Evolutionary conservation across 2,888 invertebrate genomes (phyloP).

Genomic region (Lamproptera curius): DNA sequence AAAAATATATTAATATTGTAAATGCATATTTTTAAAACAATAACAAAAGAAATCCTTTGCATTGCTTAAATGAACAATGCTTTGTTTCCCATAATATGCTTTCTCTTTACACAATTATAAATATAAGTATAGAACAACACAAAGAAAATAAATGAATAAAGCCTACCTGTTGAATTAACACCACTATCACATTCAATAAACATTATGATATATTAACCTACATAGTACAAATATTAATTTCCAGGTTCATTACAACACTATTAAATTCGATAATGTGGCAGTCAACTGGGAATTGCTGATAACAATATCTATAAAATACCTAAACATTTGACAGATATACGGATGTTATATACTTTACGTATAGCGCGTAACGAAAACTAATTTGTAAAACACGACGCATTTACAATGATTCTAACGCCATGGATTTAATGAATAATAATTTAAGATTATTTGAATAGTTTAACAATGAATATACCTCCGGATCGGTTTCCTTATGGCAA

Average conservation of each 20-base stretch:
- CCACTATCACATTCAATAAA: neutral
- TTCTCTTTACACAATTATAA: no score
- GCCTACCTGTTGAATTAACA: conserved; percentile 7
- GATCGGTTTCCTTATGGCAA: conserved; percentile 83
- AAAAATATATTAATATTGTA: no score
- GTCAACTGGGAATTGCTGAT: conserved; percentile 43
- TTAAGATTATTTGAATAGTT: conserved; percentile 4
- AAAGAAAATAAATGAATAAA: no score
- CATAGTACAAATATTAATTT: conserved; percentile 8
- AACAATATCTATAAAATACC: conserved; percentile 31
- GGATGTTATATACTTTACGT: conserved; percentile 9
- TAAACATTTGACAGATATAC: conserved; percentile 15
- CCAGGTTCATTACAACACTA: conserved; percentile 20
- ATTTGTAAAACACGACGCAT: neutral
- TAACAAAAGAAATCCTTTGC: no score
- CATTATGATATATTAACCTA: conserved; percentile 13
- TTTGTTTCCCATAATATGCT: no score
- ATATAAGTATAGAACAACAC: no score
- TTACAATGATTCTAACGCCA: neutral
- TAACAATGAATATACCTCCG: conserved; percentile 74
- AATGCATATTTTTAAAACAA: no score
- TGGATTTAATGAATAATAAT: neutral
- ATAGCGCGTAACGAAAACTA: conserved; percentile 3
- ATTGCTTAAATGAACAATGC: no score
- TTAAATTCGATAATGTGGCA: conserved; percentile 37